These are phyloP conservation scores for Eupithecia vulgata DNA, from an alignment of 2,888 invertebrate genomes.

Conservation along the genomic window DNA sequence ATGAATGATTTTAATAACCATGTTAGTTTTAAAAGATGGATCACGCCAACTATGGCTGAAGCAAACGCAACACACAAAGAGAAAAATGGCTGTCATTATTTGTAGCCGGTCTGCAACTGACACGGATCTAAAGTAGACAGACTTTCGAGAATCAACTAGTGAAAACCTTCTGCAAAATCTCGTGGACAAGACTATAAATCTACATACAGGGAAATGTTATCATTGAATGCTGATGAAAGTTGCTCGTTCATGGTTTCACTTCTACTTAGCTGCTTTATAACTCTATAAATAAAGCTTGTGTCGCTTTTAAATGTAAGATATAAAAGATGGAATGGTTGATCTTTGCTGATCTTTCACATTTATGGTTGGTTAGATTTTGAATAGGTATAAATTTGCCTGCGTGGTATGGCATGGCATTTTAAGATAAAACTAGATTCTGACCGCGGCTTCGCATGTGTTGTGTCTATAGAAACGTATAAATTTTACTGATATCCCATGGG, in stretches of 20 bases:
- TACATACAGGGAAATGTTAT: conserved; percentile 11
- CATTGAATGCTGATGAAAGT: conserved; percentile 14
- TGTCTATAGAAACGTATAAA: no score
- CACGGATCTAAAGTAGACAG: conserved; percentile 10
- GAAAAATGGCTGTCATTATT: neutral
- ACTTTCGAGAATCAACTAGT: neutral
- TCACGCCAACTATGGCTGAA: neutral
- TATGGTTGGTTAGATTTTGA: neutral
- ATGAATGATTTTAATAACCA: no score
- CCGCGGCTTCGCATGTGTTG: no score
- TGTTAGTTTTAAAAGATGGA: neutral
- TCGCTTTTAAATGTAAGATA: conserved; percentile 14
- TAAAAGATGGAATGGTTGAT: neutral
- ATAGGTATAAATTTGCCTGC: neutral
- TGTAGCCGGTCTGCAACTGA: conserved; percentile 1
- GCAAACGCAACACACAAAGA: neutral
- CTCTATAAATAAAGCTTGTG: conserved; percentile 21
- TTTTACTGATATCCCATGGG: no score
- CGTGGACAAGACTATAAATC: conserved; percentile 2
- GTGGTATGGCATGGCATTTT: no score
- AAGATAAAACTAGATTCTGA: no score
- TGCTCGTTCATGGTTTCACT: conserved; percentile 5
- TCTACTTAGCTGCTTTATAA: conserved; percentile 38
- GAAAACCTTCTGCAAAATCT: conserved; percentile 8
- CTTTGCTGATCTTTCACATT: neutral